phyloP scores from a whole-genome alignment of 2,113 vertebrate genomes.

The cattle (Bos taurus) region ARS-UCD2.0 NC_037340.1:69087001-69087500 shows the following conservation, averaged over 20 bases:
- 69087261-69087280: no score
- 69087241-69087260: no score
- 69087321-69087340: no score
- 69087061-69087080: not conserved
- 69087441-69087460: not conserved
- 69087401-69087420: not conserved
- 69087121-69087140: no score
- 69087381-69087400: not conserved
- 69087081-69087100: not conserved
- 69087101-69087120: rapidly evolving
- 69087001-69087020: not conserved
- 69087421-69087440: not conserved
- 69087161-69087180: no score
- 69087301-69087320: no score
- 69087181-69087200: no score
- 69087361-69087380: no score
- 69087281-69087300: rapidly evolving
- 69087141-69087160: no score
- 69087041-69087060: not conserved
- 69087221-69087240: no score
- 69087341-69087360: no score
- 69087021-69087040: not conserved
- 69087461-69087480: not conserved
- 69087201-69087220: no score
- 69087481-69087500: not conserved